A percentile compares a stretch with the other conserved stretches of the same genome.
phyloP scores from a whole-genome alignment of 2,888 invertebrate species.

The Timandra comae region DNA sequence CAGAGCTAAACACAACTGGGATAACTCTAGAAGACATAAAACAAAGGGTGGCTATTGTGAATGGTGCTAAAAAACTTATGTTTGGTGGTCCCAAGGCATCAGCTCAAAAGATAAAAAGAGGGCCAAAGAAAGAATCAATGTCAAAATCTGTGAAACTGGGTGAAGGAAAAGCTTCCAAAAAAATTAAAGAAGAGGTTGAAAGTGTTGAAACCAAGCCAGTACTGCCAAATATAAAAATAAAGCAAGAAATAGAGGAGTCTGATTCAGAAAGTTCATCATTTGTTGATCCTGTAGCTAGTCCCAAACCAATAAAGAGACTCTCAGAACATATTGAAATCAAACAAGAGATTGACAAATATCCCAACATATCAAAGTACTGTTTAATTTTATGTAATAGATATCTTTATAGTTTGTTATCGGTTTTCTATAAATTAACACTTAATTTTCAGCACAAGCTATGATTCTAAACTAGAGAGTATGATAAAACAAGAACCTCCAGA shows the following conservation, averaged over 20 bases:
- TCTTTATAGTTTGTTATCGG: background rate
- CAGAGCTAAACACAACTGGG: conserved; percentile 85
- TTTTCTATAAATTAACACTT: background rate
- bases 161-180: conserved; percentile 37
- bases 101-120: conserved; percentile 50
- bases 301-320: conserved; percentile 53
- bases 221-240: conserved; percentile 61
- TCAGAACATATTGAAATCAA: conserved; percentile 53
- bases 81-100: conserved; percentile 62
- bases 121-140: conserved; percentile 47
- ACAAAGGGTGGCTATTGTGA: conserved; percentile 69
- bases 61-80: conserved; percentile 72
- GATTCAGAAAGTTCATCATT: conserved; percentile 71
- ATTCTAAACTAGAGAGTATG: conserved; percentile 43
- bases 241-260: conserved; percentile 60
- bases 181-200: conserved; percentile 55
- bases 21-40: conserved; percentile 81
- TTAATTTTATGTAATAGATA: background rate
- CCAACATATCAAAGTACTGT: conserved; percentile 18
- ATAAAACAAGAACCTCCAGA: conserved; percentile 62
- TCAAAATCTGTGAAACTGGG: conserved; percentile 39
- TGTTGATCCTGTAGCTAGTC: conserved; percentile 60
- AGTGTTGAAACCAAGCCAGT: conserved; percentile 50
- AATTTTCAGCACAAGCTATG: conserved; percentile 41
- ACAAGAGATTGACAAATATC: conserved; percentile 55